A percentile compares a stretch with the other conserved stretches of the same genome.
phyloP scores from a whole-genome alignment of 2,797 vertebrate species.

The Salmo trutta region DNA sequence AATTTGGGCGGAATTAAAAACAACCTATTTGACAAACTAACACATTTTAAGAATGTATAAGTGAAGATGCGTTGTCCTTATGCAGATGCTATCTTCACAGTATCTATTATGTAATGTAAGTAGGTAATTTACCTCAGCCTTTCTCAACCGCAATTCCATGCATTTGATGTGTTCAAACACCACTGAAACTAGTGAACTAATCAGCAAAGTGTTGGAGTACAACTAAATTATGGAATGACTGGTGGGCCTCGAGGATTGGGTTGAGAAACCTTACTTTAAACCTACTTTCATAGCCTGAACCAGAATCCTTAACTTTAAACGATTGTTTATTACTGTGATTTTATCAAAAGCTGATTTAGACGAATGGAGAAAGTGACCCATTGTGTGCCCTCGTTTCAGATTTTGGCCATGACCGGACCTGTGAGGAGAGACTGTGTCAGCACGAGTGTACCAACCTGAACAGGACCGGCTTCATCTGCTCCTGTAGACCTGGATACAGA shows the following conservation, averaged over 20 bases:
- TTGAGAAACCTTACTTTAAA: too few species aligned
- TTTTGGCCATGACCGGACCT: constrained; percentile 79
- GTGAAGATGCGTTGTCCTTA: too few species aligned
- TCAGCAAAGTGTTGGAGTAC: background rate
- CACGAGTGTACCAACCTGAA: constrained; percentile 86
- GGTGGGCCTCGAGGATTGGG: background rate
- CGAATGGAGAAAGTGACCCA: background rate
- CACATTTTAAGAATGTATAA: too few species aligned
- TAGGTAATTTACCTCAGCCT: too few species aligned
- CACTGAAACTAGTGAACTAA: too few species aligned
- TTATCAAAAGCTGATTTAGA: background rate
- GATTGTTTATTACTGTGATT: background rate
- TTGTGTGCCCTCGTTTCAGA: constrained; percentile 64
- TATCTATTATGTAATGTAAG: too few species aligned
- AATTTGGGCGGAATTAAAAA: too few species aligned
- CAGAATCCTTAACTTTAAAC: background rate
- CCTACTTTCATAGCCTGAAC: too few species aligned
- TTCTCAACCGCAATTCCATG: too few species aligned
- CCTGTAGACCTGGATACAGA: constrained; percentile 81
- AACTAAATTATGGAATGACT: background rate
- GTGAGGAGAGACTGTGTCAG: constrained; percentile 87
- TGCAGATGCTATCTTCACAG: too few species aligned
- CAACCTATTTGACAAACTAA: too few species aligned
- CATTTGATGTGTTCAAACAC: too few species aligned
- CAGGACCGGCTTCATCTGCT: constrained; percentile 89